phyloP scores from a whole-genome alignment of 2,888 invertebrate genomes.

The Catotricha subobsoleta region DNA sequence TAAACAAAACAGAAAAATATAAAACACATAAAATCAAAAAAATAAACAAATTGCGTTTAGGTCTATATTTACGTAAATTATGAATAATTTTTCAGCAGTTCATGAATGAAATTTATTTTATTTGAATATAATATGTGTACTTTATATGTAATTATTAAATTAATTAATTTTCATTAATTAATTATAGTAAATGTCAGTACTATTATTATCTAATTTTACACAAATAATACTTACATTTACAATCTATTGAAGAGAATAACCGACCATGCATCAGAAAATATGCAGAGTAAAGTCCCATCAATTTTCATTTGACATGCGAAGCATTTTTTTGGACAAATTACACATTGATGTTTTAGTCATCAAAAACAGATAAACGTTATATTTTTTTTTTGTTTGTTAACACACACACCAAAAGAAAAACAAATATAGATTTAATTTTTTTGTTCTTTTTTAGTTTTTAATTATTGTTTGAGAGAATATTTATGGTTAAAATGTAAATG shows the following conservation, averaged over 20 bases:
- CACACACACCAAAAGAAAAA: no score
- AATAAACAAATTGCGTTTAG: no score
- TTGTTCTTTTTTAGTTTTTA: no score
- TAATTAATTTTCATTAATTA: neutral
- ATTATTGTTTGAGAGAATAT: neutral
- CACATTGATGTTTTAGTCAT: constrained; percentile 5
- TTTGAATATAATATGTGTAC: no score
- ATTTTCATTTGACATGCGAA: constrained; percentile 16
- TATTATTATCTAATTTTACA: neutral
- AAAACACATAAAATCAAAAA: no score
- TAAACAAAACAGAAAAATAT: no score
- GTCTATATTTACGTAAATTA: no score
- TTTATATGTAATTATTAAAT: neutral
- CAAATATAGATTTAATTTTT: no score
- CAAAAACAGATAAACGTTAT: neutral
- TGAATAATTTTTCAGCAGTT: no score
- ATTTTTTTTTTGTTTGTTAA: no score
- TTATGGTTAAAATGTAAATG: neutral
- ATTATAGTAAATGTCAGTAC: constrained; percentile 5
- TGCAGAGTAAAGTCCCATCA: constrained; percentile 13
- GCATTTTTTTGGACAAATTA: constrained; percentile 10
- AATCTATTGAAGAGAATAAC: constrained; percentile 16
- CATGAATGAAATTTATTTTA: neutral
- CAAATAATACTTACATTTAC: constrained; percentile 17
- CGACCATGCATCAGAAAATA: constrained; percentile 14